Conservation (phyloP, 2,113 vertebrate species). For the Stercorarius parasiticus region DNA sequence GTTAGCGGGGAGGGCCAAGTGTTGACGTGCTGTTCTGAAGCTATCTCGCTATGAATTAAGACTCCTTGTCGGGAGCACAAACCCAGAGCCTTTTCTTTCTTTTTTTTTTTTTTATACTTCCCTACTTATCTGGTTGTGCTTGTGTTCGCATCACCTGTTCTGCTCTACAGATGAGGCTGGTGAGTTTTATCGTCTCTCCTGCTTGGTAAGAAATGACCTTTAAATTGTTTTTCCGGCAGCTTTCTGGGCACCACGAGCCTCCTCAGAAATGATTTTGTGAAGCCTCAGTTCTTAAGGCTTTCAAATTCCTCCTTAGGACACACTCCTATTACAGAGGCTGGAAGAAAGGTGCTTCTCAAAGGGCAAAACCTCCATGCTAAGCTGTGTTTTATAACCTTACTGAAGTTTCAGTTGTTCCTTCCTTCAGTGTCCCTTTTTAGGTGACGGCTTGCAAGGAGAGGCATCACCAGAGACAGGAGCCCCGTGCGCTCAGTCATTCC, state of each 20-base stretch:
- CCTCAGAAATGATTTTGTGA: neutral
- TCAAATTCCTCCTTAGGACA: neutral
- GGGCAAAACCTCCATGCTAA: neutral
- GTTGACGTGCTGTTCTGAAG: neutral
- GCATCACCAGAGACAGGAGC: neutral
- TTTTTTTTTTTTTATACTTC: neutral
- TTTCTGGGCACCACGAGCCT: neutral
- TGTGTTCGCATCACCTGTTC: neutral
- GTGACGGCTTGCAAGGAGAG: neutral
- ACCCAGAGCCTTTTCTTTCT: neutral
- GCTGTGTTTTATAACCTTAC: neutral
- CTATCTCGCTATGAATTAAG: fast-evolving
- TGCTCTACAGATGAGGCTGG: neutral
- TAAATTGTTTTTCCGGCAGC: neutral
- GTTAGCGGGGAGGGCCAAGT: neutral
- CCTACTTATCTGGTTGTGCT: neutral
- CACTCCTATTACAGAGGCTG: neutral
- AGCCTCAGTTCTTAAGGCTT: neutral
- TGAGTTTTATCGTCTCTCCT: neutral
- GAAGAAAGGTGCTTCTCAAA: neutral
- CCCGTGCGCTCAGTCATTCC: neutral
- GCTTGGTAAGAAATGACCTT: neutral
- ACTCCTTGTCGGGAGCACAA: neutral
- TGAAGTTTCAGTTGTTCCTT: neutral
- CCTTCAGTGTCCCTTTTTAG: neutral